These are phyloP conservation scores for Benitochromis conjunctus DNA, from an alignment of 2,113 vertebrate species.

Conservation along the genomic window DNA sequence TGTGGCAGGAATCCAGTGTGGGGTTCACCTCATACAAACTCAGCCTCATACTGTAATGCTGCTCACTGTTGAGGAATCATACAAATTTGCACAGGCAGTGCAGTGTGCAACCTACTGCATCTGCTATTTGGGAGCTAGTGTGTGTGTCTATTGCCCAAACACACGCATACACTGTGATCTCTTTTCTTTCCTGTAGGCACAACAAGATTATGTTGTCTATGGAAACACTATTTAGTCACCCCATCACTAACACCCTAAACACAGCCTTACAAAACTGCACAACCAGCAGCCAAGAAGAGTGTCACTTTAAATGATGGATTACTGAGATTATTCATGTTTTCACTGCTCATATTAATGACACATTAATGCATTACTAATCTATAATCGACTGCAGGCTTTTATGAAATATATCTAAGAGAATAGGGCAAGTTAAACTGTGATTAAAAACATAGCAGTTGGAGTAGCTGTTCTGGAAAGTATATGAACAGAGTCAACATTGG, in stretches of 20 bases:
- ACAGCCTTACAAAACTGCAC: not conserved
- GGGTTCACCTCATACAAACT: not conserved
- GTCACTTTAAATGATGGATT: not conserved
- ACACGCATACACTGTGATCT: not conserved
- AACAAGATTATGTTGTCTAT: conserved; percentile 38
- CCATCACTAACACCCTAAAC: not conserved
- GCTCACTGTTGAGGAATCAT: not conserved
- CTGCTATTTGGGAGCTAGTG: not conserved
- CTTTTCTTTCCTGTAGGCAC: not conserved
- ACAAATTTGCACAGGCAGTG: not conserved
- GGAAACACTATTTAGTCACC: conserved; percentile 20
- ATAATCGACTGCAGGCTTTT: not conserved
- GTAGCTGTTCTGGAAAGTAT: not conserved
- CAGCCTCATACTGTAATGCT: not conserved
- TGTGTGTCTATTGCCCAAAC: not conserved
- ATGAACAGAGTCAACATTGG: not conserved
- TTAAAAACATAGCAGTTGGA: not conserved
- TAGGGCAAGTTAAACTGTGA: not conserved
- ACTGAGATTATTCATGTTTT: not conserved
- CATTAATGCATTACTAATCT: not conserved
- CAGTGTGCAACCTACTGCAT: not conserved
- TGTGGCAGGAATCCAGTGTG: conserved; percentile 42
- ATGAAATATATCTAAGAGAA: not conserved
- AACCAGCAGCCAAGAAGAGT: not conserved
- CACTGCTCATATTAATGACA: not conserved